Evolutionary conservation across 1,140 invertebrate species (phyloP), one percentile per base, ranked within the genome.

Genomic region (Calephelis nemesis): DNA sequence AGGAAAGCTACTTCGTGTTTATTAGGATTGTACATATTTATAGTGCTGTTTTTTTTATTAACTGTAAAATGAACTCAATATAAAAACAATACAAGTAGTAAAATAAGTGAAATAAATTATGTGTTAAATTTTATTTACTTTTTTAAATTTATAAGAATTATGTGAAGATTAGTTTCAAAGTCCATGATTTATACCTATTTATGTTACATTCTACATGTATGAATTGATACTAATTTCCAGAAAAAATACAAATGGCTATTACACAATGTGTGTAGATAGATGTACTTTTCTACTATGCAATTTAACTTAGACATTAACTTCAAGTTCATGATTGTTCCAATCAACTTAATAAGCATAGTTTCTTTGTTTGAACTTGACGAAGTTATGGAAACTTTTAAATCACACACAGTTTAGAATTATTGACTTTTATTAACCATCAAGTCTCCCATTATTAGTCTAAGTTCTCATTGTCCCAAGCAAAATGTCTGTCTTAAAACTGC

Each of bases 401-500:
- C 8, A 5, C 6, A 7, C 6, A 45, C 7, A n/a, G 12, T 30
- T 12, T 39, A 12, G 54, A 39, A 39, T 60, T 12, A 9, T 19
- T 60, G 11, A 7, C 39, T 39, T 60, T 60, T 30, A 30, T 40
- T 11, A n/a, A 7, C 54, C 11, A 19, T 58, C 39, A 11, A 54
- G 15, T 42, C 42, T 7, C 5, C 19, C 19, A 11, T 60, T 11
- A 60, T 60, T 58, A n/a, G 9, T 30, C 10, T 30, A 11, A 39
- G 5, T 10, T 52, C 9, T 19, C 50, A 52, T 19, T 5, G 52
- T 8, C 15, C 77, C 69, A 76, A 73, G 49, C 72, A 76, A 77
- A 74, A 78, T 79, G 78, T 54, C 69, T 45, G 30, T 74, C 66
- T 52, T 68, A 9, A 71, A 66, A 19, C 58, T 77, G 39, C 66